Conservation (phyloP, 1,140 invertebrate genomes). For the Tigriopus japonicus region DNA sequence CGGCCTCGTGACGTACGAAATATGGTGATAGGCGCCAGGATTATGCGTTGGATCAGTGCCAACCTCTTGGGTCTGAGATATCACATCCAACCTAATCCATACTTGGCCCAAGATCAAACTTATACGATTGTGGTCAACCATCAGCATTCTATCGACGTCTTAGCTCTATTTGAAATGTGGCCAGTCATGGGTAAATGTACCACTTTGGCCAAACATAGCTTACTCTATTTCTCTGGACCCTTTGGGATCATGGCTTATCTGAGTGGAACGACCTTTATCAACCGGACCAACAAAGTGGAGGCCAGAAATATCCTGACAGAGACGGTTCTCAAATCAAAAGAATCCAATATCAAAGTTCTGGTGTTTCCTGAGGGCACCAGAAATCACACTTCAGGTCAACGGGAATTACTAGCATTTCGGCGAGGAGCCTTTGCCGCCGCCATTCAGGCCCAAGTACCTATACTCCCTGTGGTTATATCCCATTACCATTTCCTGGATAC, state of each 20-base stretch:
- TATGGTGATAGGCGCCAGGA: too few relatives aligned
- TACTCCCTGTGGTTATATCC: background rate
- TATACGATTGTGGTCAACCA: background rate
- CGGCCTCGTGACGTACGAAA: background rate
- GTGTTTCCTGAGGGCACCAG: background rate
- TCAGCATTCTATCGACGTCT: background rate
- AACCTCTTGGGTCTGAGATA: too few relatives aligned
- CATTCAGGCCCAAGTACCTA: background rate
- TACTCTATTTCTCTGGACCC: background rate
- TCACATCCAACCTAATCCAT: too few relatives aligned
- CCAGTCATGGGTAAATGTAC: background rate
- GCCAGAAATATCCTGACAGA: background rate
- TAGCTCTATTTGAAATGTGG: background rate
- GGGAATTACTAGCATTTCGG: background rate
- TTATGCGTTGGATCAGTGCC: too few relatives aligned
- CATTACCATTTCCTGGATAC: background rate
- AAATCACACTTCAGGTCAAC: background rate
- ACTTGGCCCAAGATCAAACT: too few relatives aligned
- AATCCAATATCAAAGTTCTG: background rate
- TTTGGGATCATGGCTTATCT: background rate
- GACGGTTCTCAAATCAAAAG: background rate
- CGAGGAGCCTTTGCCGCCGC: background rate
- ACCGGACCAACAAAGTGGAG: background rate
- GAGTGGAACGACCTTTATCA: background rate
- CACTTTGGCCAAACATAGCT: background rate